Conservation (phyloP, 2,888 invertebrate genomes). For the Lamellibrachia satsuma region DNA sequence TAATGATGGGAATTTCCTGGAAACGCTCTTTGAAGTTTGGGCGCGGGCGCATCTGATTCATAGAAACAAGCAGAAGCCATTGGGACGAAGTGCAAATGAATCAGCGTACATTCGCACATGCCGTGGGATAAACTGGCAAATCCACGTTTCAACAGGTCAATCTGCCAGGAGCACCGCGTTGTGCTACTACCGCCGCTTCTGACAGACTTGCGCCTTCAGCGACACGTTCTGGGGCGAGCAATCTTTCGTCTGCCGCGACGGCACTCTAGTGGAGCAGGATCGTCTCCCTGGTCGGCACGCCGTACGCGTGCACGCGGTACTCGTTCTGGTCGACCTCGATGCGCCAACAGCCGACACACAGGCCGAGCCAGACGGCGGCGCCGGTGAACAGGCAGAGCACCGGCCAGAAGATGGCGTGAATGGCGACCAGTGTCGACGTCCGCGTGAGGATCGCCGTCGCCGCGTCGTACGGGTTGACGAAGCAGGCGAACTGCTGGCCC, state of each 20-base stretch:
- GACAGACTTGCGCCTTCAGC: not conserved
- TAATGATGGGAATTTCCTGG: no score
- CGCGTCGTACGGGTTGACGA: conserved; percentile 35
- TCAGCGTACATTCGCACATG: no score
- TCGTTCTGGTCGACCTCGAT: conserved; percentile 13
- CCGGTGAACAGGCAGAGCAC: conserved; percentile 36
- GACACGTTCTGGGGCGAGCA: not conserved
- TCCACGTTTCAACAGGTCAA: no score
- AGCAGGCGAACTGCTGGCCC: conserved; percentile 37
- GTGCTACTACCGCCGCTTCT: no score
- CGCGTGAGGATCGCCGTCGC: conserved; percentile 34
- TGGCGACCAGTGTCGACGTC: conserved; percentile 28
- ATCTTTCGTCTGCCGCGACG: not conserved
- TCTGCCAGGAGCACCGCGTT: no score
- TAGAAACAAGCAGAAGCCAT: no score
- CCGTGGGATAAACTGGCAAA: no score
- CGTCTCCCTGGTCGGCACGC: not conserved
- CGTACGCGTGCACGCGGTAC: not conserved
- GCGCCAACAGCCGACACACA: conserved; percentile 43
- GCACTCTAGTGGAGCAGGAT: not conserved
- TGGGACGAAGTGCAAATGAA: no score
- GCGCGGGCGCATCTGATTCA: no score
- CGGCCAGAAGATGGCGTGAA: conserved; percentile 43
- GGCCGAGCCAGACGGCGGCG: conserved; percentile 39
- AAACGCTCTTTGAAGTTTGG: no score